A percentile compares a stretch with the other conserved stretches of the same genome.
phyloP scores from a whole-genome alignment of 2,113 vertebrate genomes.

The Noturus placidus region DNA sequence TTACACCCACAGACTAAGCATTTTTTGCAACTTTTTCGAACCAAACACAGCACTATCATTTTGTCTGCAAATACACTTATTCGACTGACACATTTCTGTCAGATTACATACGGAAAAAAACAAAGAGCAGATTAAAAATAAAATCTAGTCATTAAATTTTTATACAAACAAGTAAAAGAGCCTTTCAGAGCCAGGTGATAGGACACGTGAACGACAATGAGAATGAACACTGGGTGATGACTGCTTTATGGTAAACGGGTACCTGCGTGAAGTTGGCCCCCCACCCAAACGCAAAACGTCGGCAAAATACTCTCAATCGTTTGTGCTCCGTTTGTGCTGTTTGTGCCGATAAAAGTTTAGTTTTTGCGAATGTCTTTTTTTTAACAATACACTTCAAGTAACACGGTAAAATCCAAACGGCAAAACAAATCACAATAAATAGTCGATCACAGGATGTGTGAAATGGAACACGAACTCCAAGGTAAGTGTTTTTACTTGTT shows the following conservation, averaged over 20 bases:
- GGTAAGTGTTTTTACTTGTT: too few relatives aligned
- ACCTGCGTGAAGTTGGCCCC: too few relatives aligned
- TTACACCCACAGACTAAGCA: background rate
- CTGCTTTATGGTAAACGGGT: background rate
- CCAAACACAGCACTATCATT: background rate
- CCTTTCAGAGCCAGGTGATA: background rate
- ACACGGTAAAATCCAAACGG: too few relatives aligned
- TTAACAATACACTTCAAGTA: too few relatives aligned
- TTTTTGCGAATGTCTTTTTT: too few relatives aligned
- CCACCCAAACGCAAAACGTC: too few relatives aligned
- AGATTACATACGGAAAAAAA: background rate
- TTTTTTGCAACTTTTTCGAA: background rate
- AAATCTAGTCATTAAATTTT: background rate
- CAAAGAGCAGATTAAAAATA: background rate
- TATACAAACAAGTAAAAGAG: background rate
- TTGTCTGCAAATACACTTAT: background rate
- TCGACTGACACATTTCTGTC: background rate
- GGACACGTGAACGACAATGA: background rate
- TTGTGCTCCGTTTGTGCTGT: too few relatives aligned
- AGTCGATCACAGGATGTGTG: too few relatives aligned
- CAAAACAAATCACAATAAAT: too few relatives aligned
- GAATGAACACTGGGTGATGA: background rate
- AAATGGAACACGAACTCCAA: too few relatives aligned
- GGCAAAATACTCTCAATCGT: too few relatives aligned
- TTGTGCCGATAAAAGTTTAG: too few relatives aligned